Evolutionary conservation across 2,113 vertebrate genomes (phyloP).

Genomic region (Otocyon megalotis): DNA sequence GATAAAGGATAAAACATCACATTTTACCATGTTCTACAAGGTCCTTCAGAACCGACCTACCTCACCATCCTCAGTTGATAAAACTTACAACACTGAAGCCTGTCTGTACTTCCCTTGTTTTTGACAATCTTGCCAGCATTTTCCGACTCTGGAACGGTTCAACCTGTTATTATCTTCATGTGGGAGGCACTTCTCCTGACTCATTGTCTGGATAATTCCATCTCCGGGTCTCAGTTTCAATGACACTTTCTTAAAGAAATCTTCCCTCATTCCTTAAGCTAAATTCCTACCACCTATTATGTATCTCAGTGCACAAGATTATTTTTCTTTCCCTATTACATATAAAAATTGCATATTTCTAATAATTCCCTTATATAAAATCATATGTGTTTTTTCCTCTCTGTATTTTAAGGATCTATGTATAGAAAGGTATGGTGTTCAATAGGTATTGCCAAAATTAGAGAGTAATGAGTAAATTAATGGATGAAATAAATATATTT

Average conservation of each 20-base stretch:
- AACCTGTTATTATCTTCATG: not conserved
- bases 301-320: not conserved
- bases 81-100: not conserved
- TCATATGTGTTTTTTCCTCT: not conserved
- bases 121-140: not conserved
- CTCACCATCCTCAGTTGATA: not conserved
- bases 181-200: rapidly evolving
- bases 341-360: not conserved
- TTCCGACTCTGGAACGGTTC: not conserved
- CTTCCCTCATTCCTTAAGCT: not conserved
- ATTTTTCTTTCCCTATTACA: not conserved
- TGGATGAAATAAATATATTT: not conserved
- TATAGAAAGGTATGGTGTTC: not conserved
- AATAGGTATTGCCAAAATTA: not conserved
- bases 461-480: not conserved
- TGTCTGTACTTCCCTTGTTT: not conserved
- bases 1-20: not conserved
- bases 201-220: not conserved
- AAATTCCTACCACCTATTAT: not conserved
- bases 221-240: not conserved
- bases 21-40: not conserved
- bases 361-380: not conserved
- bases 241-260: not conserved
- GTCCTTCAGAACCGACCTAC: not conserved
- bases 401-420: not conserved